phyloP scores from a whole-genome alignment of 2,888 invertebrate species.

The Drosophila hamatofila region DNA sequence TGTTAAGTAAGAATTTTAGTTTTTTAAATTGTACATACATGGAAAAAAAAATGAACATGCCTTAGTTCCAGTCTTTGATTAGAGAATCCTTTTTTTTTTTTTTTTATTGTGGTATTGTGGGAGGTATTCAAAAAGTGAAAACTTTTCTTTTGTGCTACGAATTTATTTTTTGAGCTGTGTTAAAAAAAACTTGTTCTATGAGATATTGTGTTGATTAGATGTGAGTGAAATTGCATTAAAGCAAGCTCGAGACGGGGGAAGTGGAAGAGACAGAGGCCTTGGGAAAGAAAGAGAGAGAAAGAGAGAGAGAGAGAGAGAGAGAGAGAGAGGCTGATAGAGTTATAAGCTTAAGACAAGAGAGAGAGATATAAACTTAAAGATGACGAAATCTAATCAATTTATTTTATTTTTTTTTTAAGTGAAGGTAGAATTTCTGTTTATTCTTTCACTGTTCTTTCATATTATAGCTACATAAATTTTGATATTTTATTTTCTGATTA shows the following conservation, averaged over 20 bases:
- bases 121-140: not conserved
- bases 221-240: not conserved
- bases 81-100: not conserved
- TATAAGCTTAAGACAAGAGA: not conserved
- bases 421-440: no score
- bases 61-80: not conserved
- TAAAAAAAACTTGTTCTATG: not conserved
- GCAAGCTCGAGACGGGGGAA: not conserved
- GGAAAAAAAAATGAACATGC: not conserved
- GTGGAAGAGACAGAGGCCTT: not conserved
- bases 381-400: no score
- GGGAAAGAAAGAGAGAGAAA: not conserved
- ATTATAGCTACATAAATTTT: no score
- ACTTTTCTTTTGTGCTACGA: constrained; percentile 1
- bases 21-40: not conserved
- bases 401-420: no score
- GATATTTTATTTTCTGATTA: no score
- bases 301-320: not conserved
- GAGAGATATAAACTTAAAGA: no score
- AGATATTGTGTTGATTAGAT: constrained; percentile 2
- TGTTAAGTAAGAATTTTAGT: no score
- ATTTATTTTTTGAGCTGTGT: not conserved
- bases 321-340: not conserved
- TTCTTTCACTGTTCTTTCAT: no score
- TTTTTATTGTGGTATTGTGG: not conserved